Conservation (phyloP, 2,888 invertebrate species). For the Anarsia innoxiella region DNA sequence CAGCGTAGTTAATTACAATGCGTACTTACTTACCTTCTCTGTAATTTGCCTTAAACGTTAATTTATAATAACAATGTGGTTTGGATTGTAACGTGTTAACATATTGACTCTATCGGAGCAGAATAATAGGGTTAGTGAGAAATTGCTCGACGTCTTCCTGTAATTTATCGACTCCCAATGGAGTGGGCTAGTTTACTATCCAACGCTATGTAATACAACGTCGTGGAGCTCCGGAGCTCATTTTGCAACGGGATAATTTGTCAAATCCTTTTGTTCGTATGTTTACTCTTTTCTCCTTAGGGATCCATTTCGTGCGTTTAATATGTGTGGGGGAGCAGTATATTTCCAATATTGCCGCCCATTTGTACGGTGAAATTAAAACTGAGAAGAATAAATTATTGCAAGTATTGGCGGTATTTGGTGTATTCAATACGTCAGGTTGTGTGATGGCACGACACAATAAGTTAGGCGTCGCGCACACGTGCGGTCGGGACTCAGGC, state of each 20-base stretch:
- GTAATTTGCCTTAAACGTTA: too few species aligned
- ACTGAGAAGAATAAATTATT: slow-evolving; percentile 31
- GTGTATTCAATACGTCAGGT: slow-evolving; percentile 35
- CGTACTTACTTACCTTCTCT: too few species aligned
- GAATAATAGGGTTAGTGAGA: slow-evolving; percentile 36
- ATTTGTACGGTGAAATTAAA: slow-evolving; percentile 26
- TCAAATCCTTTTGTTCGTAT: slow-evolving; percentile 27
- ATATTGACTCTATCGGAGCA: slow-evolving; percentile 31
- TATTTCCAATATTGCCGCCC: slow-evolving; percentile 20
- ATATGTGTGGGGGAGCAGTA: slow-evolving; percentile 24
- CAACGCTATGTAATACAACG: slow-evolving; percentile 25
- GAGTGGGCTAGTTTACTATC: slow-evolving; percentile 15
- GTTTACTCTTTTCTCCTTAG: slow-evolving; percentile 29
- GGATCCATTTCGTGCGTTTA: slow-evolving; percentile 23
- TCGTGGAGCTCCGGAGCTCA: slow-evolving; percentile 22
- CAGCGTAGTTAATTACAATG: too few species aligned
- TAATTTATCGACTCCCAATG: slow-evolving; percentile 32
- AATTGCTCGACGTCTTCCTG: slow-evolving; percentile 28
- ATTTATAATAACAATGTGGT: not conserved
- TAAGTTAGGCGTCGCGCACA: slow-evolving; percentile 44
- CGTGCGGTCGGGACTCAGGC: slow-evolving; percentile 42
- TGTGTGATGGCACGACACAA: slow-evolving; percentile 29
- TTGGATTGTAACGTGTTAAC: slow-evolving; percentile 19
- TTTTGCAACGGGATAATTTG: slow-evolving; percentile 33
- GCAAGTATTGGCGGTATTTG: slow-evolving; percentile 24